Evolutionary conservation across 2,888 invertebrate genomes (phyloP), one percentile per base, ranked within the genome.

Genomic region (Mesorhabditis belari): DNA sequence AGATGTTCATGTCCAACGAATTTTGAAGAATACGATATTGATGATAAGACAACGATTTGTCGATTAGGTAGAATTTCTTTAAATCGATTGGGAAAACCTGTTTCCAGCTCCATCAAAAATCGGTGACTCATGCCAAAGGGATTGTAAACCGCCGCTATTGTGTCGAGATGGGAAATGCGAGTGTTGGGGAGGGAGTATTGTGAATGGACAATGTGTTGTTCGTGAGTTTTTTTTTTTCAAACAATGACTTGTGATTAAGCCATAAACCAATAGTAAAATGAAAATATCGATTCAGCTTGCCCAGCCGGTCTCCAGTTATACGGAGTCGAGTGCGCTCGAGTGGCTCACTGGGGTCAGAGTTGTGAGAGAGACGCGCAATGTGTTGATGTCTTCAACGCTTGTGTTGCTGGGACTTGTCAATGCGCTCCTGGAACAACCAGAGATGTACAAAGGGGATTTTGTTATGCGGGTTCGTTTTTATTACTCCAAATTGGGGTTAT

Each of bases 91-190:
- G 58, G 23, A 56, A 62, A 64, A 57, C 59, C 52, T 60, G 57
- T 63, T 50, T 27, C 23, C 6, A 19, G 80, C 80, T 25, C 80
- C 80, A 21, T 71, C 72, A 27, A 74, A 74, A 60, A 76, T 81
- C 54, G 77, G 78, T 21, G 80, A 79, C 55, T 65, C 69, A 12
- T 80, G 80, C 62, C 80, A 81, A 60, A 60, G 74, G 26, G 79
- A 77, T 61, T 80, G 80, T 64, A 79, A 80, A 58, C 77, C 80
- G 17, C 80, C 80, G 24, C 62, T 81, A 50, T 61, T 81, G 55
- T 80, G 80, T 61, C 62, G 80, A 23, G 77, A 80, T 60, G 79
- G 80, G 17, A 77, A 76, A 57, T 80, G 80, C 67, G 80, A 80
- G 49, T 80, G 80, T 61, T 81, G 77, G 75, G 78, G 80, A 49